A percentile compares a stretch with the other conserved stretches of the same genome.
Conservation (phyloP, 2,113 vertebrate species). For the Neogobius melanostomus region DNA sequence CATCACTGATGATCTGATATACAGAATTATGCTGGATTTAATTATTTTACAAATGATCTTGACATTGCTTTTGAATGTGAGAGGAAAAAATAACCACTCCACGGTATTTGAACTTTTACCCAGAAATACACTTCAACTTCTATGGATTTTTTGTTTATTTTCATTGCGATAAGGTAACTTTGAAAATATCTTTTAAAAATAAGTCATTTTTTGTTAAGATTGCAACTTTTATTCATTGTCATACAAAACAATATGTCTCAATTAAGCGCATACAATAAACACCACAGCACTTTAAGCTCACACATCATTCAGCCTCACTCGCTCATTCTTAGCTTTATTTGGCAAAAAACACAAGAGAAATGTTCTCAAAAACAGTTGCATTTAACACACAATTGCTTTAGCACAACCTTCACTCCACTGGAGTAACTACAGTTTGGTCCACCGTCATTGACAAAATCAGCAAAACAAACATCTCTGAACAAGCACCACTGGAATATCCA, state of each 20-base stretch:
- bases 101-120: too few relatives aligned
- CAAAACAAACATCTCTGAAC: constrained; percentile 45
- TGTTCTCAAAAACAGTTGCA: constrained; percentile 71
- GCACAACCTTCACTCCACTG: constrained; percentile 74
- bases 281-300: neutral
- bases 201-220: neutral
- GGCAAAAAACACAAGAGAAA: constrained; percentile 71
- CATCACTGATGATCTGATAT: too few relatives aligned
- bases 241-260: neutral
- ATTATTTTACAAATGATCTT: too few relatives aligned
- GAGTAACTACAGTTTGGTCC: constrained; percentile 67
- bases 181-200: neutral
- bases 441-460: constrained; percentile 45
- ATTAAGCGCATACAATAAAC: constrained; percentile 8
- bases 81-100: too few relatives aligned
- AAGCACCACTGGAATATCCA: constrained; percentile 58
- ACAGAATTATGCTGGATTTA: too few relatives aligned
- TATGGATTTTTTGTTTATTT: neutral
- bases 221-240: constrained; percentile 13
- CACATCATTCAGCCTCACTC: constrained; percentile 7
- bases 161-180: neutral
- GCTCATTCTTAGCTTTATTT: constrained; percentile 24
- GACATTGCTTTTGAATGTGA: too few relatives aligned
- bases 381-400: constrained; percentile 46
- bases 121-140: too few relatives aligned